A percentile compares a stretch with the other conserved stretches of the same genome.
Evolutionary conservation across 37 sponge, comb jelly and placozoan species (phyloP).

Genomic region (Beroe forskalii): DNA sequence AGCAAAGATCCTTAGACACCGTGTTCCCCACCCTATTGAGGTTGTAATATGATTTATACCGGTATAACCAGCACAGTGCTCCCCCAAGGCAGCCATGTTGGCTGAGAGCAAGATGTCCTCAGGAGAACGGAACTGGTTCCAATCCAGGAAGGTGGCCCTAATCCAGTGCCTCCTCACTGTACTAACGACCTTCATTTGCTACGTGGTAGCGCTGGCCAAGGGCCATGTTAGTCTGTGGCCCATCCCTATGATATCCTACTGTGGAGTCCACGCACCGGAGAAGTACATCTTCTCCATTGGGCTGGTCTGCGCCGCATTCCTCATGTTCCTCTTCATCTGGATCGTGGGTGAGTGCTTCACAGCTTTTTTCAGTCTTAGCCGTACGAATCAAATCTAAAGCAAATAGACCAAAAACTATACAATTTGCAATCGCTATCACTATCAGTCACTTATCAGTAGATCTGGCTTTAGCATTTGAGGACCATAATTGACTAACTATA

Average conservation of each 20-base stretch:
- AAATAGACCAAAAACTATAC: too few relatives aligned
- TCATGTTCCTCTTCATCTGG: slow-evolving; percentile 62
- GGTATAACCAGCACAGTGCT: too few relatives aligned
- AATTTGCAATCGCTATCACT: too few relatives aligned
- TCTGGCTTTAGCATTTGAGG: neutral
- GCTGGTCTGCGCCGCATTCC: slow-evolving; percentile 18
- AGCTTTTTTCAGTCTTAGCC: too few relatives aligned
- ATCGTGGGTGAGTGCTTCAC: slow-evolving; percentile 59
- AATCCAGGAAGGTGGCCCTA: slow-evolving; percentile 9
- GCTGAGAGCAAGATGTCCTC: too few relatives aligned
- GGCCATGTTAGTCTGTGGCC: slow-evolving; percentile 65
- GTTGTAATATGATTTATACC: too few relatives aligned
- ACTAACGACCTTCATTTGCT: slow-evolving; percentile 1
- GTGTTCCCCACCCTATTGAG: too few relatives aligned
- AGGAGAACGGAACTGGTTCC: slow-evolving; percentile 60
- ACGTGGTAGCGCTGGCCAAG: slow-evolving; percentile 26
- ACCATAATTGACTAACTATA: neutral
- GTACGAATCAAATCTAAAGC: too few relatives aligned
- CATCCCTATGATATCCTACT: slow-evolving; percentile 56
- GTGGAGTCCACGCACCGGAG: slow-evolving; percentile 24
- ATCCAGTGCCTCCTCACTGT: slow-evolving; percentile 7
- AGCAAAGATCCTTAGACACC: too few relatives aligned
- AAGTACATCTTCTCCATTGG: slow-evolving; percentile 62
- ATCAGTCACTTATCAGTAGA: too few relatives aligned
- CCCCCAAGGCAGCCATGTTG: too few relatives aligned